These are phyloP conservation scores for Enteromius thamalakanensis DNA, from an alignment of 2,797 vertebrate genomes.

Conservation along the genomic window DNA sequence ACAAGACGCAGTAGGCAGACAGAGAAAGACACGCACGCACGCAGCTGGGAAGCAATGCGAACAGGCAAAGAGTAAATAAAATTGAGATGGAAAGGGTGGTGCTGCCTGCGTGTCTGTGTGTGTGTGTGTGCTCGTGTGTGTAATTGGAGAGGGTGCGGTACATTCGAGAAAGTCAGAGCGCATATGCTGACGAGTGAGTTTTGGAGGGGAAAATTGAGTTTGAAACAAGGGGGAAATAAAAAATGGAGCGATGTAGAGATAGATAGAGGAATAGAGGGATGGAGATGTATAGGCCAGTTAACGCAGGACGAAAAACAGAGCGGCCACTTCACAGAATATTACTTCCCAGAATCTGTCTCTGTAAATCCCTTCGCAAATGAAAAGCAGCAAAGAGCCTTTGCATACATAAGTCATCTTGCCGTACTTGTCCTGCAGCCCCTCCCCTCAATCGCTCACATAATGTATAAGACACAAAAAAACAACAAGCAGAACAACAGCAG, in stretches of 20 bases:
- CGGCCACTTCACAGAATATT: constrained; percentile 70
- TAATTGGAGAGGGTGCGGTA: constrained; percentile 50
- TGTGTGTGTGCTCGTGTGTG: constrained; percentile 19
- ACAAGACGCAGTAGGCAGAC: constrained; percentile 18
- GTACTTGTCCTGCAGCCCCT: constrained; percentile 53
- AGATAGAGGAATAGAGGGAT: constrained; percentile 49
- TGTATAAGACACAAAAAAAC: not conserved
- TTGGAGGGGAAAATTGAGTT: constrained; percentile 69
- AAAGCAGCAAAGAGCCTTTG: constrained; percentile 32
- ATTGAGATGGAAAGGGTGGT: constrained; percentile 48
- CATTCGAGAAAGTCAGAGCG: constrained; percentile 49
- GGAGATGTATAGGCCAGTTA: constrained; percentile 63
- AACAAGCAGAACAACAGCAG: constrained; percentile 6
- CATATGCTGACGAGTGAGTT: constrained; percentile 73
- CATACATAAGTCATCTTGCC: constrained; percentile 59
- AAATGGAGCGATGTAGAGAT: constrained; percentile 67
- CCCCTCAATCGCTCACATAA: not conserved
- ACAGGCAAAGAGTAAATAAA: constrained; percentile 49
- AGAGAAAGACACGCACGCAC: constrained; percentile 29
- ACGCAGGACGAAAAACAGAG: constrained; percentile 68
- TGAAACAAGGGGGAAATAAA: constrained; percentile 75
- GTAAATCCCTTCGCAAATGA: constrained; percentile 45
- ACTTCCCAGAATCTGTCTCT: constrained; percentile 42
- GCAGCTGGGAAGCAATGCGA: constrained; percentile 35
- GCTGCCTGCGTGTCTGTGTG: not conserved